These are phyloP conservation scores for Dasypolia templi DNA, from an alignment of 2,888 invertebrate species.

Conservation along the genomic window DNA sequence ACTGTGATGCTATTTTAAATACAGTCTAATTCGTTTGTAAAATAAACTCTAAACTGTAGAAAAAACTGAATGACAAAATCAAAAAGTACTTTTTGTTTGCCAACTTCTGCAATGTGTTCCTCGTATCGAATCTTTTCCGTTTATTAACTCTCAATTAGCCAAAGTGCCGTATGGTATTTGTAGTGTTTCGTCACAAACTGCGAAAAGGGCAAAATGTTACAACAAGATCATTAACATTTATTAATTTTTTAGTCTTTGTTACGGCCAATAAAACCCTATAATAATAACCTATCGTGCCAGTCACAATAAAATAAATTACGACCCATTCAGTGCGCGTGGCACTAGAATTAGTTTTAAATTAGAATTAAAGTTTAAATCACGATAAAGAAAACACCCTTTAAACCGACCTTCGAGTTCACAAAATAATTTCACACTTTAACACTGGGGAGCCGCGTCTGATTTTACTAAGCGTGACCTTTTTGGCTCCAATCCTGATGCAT, in stretches of 20 bases:
- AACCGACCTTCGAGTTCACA: conserved; percentile 44
- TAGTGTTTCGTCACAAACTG: not conserved
- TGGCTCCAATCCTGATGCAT: conserved; percentile 75
- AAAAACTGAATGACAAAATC: not conserved
- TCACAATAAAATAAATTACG: conserved; percentile 28
- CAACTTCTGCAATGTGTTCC: not conserved
- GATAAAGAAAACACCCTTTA: conserved; percentile 34
- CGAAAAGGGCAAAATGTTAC: not conserved
- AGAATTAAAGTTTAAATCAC: conserved; percentile 25
- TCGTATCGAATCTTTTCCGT: not conserved
- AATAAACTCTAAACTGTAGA: not conserved
- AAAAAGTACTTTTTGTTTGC: not conserved
- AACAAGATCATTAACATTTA: not conserved
- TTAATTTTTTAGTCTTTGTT: conserved; percentile 7
- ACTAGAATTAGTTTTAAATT: conserved; percentile 40
- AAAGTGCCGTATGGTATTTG: too few species aligned
- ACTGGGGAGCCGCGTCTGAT: conserved; percentile 31
- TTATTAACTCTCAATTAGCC: not conserved
- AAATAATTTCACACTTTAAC: conserved; percentile 63
- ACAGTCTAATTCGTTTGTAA: not conserved
- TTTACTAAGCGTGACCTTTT: conserved; percentile 74
- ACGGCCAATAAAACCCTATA: conserved; percentile 9
- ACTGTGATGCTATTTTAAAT: not conserved
- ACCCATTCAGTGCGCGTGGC: conserved; percentile 22
- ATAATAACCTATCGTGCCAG: conserved; percentile 22